Evolutionary conservation across 2,113 vertebrate genomes (phyloP).

Genomic region (Rhagologus leucostigma): DNA sequence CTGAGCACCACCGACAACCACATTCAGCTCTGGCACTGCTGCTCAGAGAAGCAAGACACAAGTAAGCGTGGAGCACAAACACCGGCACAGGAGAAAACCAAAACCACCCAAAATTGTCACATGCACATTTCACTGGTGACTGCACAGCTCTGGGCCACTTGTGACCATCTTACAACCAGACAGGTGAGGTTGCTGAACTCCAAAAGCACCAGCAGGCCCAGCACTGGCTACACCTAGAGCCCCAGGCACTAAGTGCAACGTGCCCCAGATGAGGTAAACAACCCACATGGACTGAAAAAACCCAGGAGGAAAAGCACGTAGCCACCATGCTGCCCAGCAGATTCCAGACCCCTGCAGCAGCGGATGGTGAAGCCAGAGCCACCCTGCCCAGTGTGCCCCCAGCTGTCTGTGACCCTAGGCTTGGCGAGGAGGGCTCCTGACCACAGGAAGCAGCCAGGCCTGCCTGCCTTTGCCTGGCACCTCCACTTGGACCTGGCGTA

Average conservation of each 20-base stretch:
- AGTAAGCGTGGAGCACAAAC: background rate
- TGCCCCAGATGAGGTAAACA: background rate
- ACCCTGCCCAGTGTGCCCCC: fast-evolving
- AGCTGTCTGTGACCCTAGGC: background rate
- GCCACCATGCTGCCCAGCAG: background rate
- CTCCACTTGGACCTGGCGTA: fast-evolving
- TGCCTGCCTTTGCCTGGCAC: background rate
- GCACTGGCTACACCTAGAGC: background rate
- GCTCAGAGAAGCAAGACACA: background rate
- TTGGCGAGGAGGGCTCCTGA: background rate
- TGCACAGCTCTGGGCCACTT: background rate
- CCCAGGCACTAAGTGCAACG: background rate
- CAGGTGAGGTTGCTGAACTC: background rate
- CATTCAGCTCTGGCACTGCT: background rate
- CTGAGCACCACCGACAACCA: background rate
- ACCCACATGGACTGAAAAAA: background rate
- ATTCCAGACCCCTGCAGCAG: background rate
- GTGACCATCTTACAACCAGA: background rate
- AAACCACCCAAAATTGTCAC: background rate
- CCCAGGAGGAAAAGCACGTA: background rate
- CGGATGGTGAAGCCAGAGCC: background rate
- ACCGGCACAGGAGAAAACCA: fast-evolving
- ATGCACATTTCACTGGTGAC: background rate
- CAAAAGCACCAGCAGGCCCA: background rate
- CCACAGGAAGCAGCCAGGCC: background rate